Base-by-base conservation (phyloP, 2,113 vertebrate species). In the Ochotona princeps region DNA sequence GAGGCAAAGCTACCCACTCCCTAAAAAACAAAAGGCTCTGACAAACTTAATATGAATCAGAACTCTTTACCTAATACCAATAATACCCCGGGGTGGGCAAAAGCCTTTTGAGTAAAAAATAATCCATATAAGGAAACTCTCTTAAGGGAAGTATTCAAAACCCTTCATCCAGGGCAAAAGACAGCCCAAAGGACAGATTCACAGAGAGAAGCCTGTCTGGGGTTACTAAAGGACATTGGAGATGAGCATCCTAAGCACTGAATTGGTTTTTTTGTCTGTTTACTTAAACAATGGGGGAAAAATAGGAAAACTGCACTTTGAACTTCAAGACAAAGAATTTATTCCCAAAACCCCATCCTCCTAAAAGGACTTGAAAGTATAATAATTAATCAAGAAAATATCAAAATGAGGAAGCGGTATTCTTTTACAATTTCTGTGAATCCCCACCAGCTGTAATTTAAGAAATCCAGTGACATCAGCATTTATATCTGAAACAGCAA, bases 401-500 rank as follows among this genome's bases (percentile, higher is more conserved):
- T 92, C 79, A 89, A 94, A 95, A 97, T 82, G 94, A 95, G 97
- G 96, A 97, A 97, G 91, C 92, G 83, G 92, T 83, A 63, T 87
- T 85, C 89, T 82, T 90, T 95, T 87, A 95, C 92, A 74, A 92
- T 96, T 95, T 96, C 96, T 96, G 96, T 95, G 95, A 96, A 97
- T 96, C 95, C 95, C 96, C 95, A 91, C 87, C 97, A 96, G 97
- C 96, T 96, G 97, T 92, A 94, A 95, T 97, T 91, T 84, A 94
- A 94, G 94, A 95, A 96, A 95, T 94, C 76, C 63, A 51, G 67
- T 97, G 96, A 96, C 94, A 95, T 96, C 96, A 96, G 96, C 96
- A 87, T 83, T 97, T 96, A 85, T 61, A 72, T 81, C 63, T 44
- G 61, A 93, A 83, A 92, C 87, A 84, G 47, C 63, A 28, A 93